Conservation (phyloP, 1,140 invertebrate species). For the Dendrolimus punctatus region DNA sequence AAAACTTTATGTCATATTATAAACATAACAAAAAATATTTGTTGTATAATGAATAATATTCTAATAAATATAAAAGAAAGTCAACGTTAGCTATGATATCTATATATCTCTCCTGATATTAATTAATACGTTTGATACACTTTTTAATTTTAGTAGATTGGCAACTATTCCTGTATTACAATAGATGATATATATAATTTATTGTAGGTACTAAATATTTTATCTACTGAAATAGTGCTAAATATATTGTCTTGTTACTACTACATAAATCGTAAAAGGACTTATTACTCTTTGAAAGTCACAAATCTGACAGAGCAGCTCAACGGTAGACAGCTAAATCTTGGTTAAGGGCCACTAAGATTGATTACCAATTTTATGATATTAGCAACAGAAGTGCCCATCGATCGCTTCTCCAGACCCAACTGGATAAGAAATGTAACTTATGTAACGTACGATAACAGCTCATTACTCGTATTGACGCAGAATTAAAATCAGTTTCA, state of each 20-base stretch:
- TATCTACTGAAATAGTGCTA: no score
- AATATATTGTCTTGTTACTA: no score
- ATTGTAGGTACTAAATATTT: neutral
- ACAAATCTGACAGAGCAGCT: conserved; percentile 36
- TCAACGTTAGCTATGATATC: no score
- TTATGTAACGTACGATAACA: no score
- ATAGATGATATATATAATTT: neutral
- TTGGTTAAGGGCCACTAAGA: conserved; percentile 23
- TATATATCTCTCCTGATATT: no score
- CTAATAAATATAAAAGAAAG: no score
- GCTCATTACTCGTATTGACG: no score
- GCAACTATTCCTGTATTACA: neutral
- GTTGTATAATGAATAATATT: no score
- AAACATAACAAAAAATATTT: no score
- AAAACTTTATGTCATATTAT: no score
- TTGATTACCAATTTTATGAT: conserved; percentile 36
- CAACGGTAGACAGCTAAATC: conserved; percentile 35
- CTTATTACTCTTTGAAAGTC: conserved; percentile 7
- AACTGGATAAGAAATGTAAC: neutral
- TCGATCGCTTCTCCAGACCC: conserved; percentile 11
- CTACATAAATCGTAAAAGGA: conserved; percentile 1
- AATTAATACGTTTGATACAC: neutral
- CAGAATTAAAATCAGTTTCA: no score
- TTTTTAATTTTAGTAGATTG: neutral
- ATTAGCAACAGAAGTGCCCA: conserved; percentile 10